These are phyloP conservation scores for Tolypeutes matacus DNA, from an alignment of 2,797 vertebrate genomes.

Conservation along the genomic window DNA sequence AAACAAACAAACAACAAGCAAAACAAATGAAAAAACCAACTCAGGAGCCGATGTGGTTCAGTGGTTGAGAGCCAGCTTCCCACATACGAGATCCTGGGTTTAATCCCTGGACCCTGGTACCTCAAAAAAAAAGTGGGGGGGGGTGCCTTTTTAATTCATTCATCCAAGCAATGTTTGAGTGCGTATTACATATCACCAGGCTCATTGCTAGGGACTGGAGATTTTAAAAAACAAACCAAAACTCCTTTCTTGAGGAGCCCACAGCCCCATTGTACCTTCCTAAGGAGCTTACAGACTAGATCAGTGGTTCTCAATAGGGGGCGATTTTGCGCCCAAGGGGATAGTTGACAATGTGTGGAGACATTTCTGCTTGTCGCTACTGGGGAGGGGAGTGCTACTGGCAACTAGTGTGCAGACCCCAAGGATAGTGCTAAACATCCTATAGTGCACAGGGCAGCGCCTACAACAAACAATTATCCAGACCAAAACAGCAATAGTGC, in stretches of 20 bases:
- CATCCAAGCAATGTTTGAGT: not conserved
- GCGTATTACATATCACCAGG: not conserved
- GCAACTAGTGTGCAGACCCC: not conserved
- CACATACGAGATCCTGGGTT: no score
- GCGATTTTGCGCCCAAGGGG: not conserved
- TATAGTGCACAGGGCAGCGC: not conserved
- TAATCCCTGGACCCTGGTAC: no score
- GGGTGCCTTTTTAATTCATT: slow-evolving; percentile 14
- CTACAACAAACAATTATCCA: not conserved
- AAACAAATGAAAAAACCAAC: no score
- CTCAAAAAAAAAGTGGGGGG: no score
- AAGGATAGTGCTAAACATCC: not conserved
- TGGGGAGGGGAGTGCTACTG: no score
- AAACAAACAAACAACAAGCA: no score
- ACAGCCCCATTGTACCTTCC: no score
- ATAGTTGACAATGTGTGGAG: not conserved
- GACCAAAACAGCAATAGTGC: not conserved
- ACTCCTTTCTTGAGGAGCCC: not conserved
- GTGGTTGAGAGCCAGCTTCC: no score
- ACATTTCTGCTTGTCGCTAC: not conserved
- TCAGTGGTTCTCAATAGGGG: not conserved
- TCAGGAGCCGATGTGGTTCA: no score
- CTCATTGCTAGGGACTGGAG: not conserved
- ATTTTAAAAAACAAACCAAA: not conserved
- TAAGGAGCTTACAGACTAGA: not conserved